Evolutionary conservation across 1,140 invertebrate genomes (phyloP).

Genomic region (Cyphomyrmex costatus): DNA sequence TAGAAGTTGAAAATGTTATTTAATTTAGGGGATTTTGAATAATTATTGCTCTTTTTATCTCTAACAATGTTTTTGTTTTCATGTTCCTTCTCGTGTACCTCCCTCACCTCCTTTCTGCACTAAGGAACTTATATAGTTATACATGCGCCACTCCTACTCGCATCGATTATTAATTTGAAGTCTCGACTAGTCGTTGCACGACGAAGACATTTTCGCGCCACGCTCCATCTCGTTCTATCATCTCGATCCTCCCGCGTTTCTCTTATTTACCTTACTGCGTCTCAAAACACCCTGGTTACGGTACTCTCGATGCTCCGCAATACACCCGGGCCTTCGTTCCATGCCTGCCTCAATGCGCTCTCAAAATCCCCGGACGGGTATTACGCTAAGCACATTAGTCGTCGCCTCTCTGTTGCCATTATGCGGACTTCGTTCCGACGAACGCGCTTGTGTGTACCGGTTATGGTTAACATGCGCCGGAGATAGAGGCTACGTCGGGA

Average conservation of each 20-base stretch:
- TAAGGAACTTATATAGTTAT: background rate
- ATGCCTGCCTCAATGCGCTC: background rate
- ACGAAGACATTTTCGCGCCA: background rate
- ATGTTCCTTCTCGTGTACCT: no score
- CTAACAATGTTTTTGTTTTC: no score
- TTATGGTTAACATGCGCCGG: conserved; percentile 62
- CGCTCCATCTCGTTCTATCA: background rate
- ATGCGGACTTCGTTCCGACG: conserved; percentile 64
- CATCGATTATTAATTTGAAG: conserved; percentile 75
- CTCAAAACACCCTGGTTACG: conserved; percentile 26
- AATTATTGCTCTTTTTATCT: no score
- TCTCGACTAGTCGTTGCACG: conserved; percentile 23
- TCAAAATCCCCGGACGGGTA: conserved; percentile 67
- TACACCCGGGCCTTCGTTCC: conserved; percentile 17
- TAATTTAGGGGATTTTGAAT: no score
- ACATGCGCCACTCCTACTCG: background rate
- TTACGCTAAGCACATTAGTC: conserved; percentile 80
- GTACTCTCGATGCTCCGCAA: conserved; percentile 23
- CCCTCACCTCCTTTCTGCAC: background rate
- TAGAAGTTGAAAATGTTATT: no score
- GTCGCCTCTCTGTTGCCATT: conserved; percentile 70
- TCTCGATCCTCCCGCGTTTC: conserved; percentile 16
- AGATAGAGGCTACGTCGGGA: conserved; percentile 51
- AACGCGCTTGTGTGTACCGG: conserved; percentile 37
- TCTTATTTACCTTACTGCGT: conserved; percentile 33